These are phyloP conservation scores for Pseudococcus jackbeardsleyi DNA, from an alignment of 2,888 invertebrate genomes.

Conservation along the genomic window DNA sequence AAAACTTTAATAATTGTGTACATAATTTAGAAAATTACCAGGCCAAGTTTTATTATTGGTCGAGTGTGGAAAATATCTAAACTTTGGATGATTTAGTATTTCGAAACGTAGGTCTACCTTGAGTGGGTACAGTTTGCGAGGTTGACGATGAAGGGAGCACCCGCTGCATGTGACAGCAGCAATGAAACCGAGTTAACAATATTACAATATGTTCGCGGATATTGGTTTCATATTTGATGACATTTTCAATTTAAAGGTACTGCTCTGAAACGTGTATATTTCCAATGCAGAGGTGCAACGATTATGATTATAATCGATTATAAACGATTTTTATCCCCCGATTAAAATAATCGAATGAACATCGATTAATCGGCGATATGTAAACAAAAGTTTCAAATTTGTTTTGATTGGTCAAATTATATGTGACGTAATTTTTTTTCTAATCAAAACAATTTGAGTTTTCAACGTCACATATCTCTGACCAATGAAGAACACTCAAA, in stretches of 20 bases:
- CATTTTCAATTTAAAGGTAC: slow-evolving; percentile 47
- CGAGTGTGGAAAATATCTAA: not conserved
- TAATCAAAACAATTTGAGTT: no score
- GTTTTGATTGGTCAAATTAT: no score
- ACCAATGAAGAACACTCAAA: no score
- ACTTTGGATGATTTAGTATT: slow-evolving; percentile 18
- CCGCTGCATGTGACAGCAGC: slow-evolving; percentile 22
- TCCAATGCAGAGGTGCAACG: not conserved
- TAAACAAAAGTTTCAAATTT: no score
- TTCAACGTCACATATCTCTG: no score
- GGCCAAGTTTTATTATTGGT: not conserved
- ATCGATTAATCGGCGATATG: no score
- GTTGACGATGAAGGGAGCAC: not conserved
- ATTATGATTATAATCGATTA: no score
- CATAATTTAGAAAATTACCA: slow-evolving; percentile 29
- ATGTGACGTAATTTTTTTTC: no score
- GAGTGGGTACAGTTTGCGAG: not conserved
- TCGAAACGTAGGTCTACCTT: not conserved
- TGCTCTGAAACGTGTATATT: not conserved
- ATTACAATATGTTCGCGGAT: slow-evolving; percentile 41
- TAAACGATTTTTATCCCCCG: no score
- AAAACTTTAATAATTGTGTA: slow-evolving; percentile 19
- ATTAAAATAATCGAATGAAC: no score
- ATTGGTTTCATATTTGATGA: slow-evolving; percentile 48
- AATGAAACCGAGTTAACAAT: slow-evolving; percentile 39